phyloP scores from a whole-genome alignment of 1,140 invertebrate species.

The Drosophila ironensis region DNA sequence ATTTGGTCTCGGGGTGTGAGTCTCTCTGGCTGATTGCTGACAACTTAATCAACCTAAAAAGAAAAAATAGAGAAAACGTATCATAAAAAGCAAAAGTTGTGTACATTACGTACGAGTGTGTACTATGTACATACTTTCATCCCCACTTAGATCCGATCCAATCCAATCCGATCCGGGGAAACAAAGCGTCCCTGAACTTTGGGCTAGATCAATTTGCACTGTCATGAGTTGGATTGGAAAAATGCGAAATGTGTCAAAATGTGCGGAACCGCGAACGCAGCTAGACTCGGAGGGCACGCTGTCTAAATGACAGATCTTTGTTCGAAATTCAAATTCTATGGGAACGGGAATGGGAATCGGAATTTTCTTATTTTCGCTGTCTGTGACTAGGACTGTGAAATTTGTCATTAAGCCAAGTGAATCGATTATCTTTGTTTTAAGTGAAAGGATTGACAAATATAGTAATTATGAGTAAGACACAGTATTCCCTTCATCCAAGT shows the following conservation, averaged over 20 bases:
- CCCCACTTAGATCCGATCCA: too few relatives aligned
- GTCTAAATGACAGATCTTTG: constrained; percentile 60
- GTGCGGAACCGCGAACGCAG: not conserved
- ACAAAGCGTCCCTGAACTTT: constrained; percentile 65
- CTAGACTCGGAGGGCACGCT: constrained; percentile 22
- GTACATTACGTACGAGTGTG: not conserved
- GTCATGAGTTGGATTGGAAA: constrained; percentile 59
- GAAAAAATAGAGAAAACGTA: not conserved
- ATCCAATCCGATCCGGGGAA: too few relatives aligned
- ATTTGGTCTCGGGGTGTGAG: constrained; percentile 32
- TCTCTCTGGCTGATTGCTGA: constrained; percentile 61
- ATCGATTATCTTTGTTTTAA: constrained; percentile 8
- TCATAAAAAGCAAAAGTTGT: constrained; percentile 15
- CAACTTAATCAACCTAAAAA: constrained; percentile 66
- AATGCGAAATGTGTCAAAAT: constrained; percentile 59
- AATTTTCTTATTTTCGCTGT: not conserved
- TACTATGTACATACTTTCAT: too few relatives aligned
- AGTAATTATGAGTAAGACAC: too few relatives aligned
- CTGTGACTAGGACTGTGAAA: not conserved
- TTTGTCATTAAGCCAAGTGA: not conserved
- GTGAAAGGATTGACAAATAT: not conserved
- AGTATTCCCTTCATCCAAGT: too few relatives aligned
- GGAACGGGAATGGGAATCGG: not conserved
- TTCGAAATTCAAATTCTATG: constrained; percentile 11
- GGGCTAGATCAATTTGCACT: constrained; percentile 68